Conservation (phyloP, 2,797 vertebrate species). For the Melopsittacus undulatus region DNA sequence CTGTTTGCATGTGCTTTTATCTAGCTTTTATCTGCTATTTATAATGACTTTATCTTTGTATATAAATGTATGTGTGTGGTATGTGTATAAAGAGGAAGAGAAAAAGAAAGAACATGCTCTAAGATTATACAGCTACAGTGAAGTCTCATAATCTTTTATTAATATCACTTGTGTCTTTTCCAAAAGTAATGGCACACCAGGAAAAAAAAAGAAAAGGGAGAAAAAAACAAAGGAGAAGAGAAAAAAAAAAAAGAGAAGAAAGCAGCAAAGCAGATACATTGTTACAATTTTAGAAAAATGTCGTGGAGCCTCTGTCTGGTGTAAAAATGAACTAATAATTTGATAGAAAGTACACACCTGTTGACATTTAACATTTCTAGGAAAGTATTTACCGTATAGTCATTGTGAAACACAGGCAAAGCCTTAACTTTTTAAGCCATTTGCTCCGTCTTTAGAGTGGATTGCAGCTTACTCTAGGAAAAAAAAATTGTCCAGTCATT, state of each 20-base stretch:
- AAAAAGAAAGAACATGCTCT: background rate
- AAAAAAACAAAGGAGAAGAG: no score
- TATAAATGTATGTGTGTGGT: background rate
- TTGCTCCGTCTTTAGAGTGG: background rate
- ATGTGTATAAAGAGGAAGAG: background rate
- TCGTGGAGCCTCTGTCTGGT: background rate
- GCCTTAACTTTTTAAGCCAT: background rate
- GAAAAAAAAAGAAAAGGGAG: background rate
- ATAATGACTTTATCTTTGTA: background rate
- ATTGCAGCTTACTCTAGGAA: background rate
- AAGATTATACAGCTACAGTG: background rate
- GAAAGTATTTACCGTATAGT: slow-evolving; percentile 17
- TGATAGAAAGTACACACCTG: background rate
- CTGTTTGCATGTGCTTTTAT: background rate
- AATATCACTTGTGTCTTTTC: slow-evolving; percentile 15
- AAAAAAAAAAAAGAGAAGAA: background rate
- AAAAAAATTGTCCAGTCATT: background rate
- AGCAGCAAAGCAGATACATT: background rate
- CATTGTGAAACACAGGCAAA: background rate
- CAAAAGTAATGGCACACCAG: background rate
- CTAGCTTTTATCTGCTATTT: slow-evolving; percentile 6
- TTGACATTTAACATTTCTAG: slow-evolving; percentile 22
- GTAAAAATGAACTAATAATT: slow-evolving; percentile 21
- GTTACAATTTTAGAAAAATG: background rate
- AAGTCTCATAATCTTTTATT: slow-evolving; percentile 36